Base-by-base conservation (phyloP, 2,888 invertebrate species). In the Auanema freiburgensis region DNA sequence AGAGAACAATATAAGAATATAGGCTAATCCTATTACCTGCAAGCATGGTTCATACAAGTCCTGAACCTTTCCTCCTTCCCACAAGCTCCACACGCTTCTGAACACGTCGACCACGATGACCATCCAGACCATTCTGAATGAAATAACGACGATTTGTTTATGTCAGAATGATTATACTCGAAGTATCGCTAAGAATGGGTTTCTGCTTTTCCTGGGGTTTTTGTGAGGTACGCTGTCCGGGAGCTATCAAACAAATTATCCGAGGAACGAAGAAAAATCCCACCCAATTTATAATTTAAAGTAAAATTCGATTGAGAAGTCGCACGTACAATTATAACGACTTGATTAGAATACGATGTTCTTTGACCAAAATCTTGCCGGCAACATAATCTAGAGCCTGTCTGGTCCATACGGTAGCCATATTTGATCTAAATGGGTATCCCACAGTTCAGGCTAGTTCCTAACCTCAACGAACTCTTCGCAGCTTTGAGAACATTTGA, bases 11-110 rank as follows among this genome's bases (percentile, higher is more conserved):
- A 14, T 14, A 18, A 51, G 10, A 51, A 51, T 11, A 14, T n/a
- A 14, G 14, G 18, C 12, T 14, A 51, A 12, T 43, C 43, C 18
- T 12, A 33, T n/a, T 49, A 44, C 50, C 41, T n/a, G 40, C 59
- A 59, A 25, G 16, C 12, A 25, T 53, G 46, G 53, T 56, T 57
- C 21, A 51, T 50, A 53, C 71, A 71, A 11, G 54, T 59, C 18
- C 75, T 52, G 5, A 57, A 57, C 56, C 77, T 55, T 21, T 61
- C 74, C 24, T 71, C 69, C 14, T 69, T 72, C 16, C 77, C 77
- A 67, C 77, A 77, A 8, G 72, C 59, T n/a, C 77, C 77, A 64
- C 77, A 77, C 10, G 65, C 63, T 60, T 75, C 77, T 21, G 72
- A 68, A 46, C 77, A 77, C 5, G 60, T 58, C 14, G 71, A 65